Percentiles rank a stretch among this genome's conserved stretches.
phyloP scores from a whole-genome alignment of 35 echinoderm and acorn worm genomes.

The Heliocidaris tuberculata region DNA sequence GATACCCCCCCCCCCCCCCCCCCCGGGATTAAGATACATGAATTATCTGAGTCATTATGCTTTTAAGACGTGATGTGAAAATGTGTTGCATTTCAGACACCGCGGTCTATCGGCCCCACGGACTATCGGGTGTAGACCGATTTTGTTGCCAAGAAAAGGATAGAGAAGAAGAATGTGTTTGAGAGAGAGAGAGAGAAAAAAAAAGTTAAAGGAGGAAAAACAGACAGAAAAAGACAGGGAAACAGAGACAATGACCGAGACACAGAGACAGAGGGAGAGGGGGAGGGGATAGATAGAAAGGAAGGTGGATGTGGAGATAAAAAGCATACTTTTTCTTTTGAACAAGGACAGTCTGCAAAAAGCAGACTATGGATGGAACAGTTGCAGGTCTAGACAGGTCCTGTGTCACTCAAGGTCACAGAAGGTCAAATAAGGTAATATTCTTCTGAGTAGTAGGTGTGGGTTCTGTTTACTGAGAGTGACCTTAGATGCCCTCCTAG shows the following conservation, averaged over 20 bases:
- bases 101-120: too few relatives aligned
- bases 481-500: constrained; percentile 5
- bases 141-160: not conserved
- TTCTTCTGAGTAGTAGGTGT: not conserved
- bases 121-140: too few relatives aligned
- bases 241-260: too few relatives aligned
- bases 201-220: too few relatives aligned
- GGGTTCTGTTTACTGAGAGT: not conserved
- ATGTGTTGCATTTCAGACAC: too few relatives aligned
- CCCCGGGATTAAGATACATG: too few relatives aligned
- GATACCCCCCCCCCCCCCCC: too few relatives aligned
- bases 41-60: too few relatives aligned
- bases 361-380: not conserved
- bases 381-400: not conserved
- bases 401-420: not conserved
- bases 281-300: too few relatives aligned
- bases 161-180: not conserved
- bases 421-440: not conserved
- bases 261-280: too few relatives aligned
- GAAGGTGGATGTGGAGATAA: not conserved
- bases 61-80: too few relatives aligned
- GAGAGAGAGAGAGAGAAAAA: not conserved
- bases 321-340: not conserved
- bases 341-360: not conserved
- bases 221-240: too few relatives aligned